A percentile compares a stretch with the other conserved stretches of the same genome.
phyloP scores from a whole-genome alignment of 2,797 vertebrate genomes.

The Enteromius trimaculatus region DNA sequence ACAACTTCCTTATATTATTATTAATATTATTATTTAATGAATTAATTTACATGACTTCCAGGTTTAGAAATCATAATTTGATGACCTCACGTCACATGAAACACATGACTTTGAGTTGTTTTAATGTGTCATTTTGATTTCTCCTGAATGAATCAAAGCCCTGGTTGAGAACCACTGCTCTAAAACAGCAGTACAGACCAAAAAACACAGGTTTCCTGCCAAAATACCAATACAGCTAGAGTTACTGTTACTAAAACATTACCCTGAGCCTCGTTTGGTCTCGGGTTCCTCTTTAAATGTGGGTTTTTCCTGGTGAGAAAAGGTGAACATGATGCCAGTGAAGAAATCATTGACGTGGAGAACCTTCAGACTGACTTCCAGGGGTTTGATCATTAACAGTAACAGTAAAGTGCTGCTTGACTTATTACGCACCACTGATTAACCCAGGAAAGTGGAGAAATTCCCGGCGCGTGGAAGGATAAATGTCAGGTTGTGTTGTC shows the following conservation, averaged over 20 bases:
- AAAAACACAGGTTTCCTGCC: background rate
- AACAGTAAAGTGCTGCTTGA: background rate
- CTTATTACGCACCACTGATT: background rate
- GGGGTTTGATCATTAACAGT: background rate
- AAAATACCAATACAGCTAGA: background rate
- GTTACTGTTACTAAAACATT: background rate
- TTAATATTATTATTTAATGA: background rate
- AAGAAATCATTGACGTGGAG: background rate
- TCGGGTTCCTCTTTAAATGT: background rate
- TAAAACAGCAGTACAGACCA: background rate
- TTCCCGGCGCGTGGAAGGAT: conserved; percentile 18
- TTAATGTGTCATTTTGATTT: background rate
- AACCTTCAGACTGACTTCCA: background rate
- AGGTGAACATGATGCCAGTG: background rate
- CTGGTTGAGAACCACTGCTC: background rate
- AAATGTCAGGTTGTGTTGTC: background rate
- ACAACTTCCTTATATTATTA: background rate
- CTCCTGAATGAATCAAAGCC: background rate
- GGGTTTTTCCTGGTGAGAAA: background rate
- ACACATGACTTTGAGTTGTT: background rate
- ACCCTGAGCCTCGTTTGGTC: background rate
- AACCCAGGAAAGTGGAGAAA: background rate
- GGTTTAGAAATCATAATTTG: background rate
- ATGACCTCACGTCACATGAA: too few relatives aligned
- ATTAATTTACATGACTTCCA: background rate